Evolutionary conservation across 2,888 invertebrate species (phyloP).

Genomic region (Girardia tigrina): DNA sequence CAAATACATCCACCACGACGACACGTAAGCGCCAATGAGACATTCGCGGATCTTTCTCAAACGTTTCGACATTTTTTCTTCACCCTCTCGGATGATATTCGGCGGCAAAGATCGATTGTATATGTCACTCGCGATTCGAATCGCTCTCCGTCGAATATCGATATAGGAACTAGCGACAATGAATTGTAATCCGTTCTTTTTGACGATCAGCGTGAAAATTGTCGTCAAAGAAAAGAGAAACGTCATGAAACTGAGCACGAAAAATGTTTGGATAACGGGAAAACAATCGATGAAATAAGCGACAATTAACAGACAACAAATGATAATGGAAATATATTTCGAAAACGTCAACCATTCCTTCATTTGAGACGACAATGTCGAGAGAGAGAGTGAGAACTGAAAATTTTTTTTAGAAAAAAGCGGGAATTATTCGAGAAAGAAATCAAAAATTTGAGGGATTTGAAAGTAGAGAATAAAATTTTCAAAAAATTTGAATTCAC

Average conservation of each 20-base stretch:
- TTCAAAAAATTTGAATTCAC: background rate
- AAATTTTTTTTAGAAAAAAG: too few relatives aligned
- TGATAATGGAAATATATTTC: background rate
- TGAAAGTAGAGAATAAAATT: too few relatives aligned
- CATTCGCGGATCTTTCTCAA: background rate
- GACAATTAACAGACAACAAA: background rate
- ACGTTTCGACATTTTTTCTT: background rate
- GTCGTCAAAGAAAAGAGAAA: background rate
- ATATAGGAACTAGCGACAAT: background rate
- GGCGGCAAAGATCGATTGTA: background rate
- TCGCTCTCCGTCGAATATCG: background rate
- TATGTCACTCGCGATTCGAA: background rate
- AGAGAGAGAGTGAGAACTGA: too few relatives aligned
- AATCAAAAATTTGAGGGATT: too few relatives aligned
- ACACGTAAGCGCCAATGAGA: background rate
- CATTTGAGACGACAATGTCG: too few relatives aligned
- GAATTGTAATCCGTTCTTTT: background rate
- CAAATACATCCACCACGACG: conserved; percentile 5
- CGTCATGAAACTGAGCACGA: conserved; percentile 2
- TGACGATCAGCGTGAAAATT: background rate
- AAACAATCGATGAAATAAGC: background rate
- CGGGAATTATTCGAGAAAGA: too few relatives aligned
- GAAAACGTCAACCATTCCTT: conserved; percentile 5
- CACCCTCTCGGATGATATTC: background rate
- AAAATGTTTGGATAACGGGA: conserved; percentile 5